Evolutionary conservation across 64 coral and sea anemone genomes (phyloP), one percentile per base, ranked within the genome.

Genomic region (Platygyra sinensis): DNA sequence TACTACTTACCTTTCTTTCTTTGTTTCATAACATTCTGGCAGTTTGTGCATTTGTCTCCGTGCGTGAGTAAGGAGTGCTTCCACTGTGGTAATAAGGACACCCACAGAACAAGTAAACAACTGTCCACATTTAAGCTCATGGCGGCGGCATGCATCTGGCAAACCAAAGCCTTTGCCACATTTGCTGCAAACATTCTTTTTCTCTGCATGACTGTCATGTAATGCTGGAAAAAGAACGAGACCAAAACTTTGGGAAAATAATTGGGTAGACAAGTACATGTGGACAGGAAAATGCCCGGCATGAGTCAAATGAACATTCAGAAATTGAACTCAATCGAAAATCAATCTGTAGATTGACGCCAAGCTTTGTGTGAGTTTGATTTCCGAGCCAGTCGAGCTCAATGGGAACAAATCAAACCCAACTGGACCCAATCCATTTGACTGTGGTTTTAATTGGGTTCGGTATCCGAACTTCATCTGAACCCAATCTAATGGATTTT

Each of bases 151-250:
- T 8, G 90, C 91, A 91, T 95, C 94, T 51, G 72, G 52, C 72
- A 95, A 65, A 50, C 96, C 96, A 91, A 98, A 98, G 7, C 91
- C 86, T 50, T 89, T 77, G n/a, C 27, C 61, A 83, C 96, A 98
- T 30, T 95, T 98, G 31, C 62, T 86, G 24, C 96, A 98, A 17
- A 81, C 87, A 76, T 93, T 80, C 60, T 90, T 95, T 74, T 98
- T 98, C 46, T 98, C 96, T n/a, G 93, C 93, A 91, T 98, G 96
- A 98, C 73, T 79, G 90, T 98, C 96, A 98, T 98, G 88, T 98
- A 98, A 88, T 98, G 96, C 96, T 98, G 80, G 19, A 20, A 33
- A 77, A 89, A 71, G 2, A 69, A 52, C 22, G 5, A 8, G 75
- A 82, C 4, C 52, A 65, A 2, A 19, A 18, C 3, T 24, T 46